phyloP scores from a whole-genome alignment of 2,797 vertebrate genomes.

The Pseudomugil tenellus region DNA sequence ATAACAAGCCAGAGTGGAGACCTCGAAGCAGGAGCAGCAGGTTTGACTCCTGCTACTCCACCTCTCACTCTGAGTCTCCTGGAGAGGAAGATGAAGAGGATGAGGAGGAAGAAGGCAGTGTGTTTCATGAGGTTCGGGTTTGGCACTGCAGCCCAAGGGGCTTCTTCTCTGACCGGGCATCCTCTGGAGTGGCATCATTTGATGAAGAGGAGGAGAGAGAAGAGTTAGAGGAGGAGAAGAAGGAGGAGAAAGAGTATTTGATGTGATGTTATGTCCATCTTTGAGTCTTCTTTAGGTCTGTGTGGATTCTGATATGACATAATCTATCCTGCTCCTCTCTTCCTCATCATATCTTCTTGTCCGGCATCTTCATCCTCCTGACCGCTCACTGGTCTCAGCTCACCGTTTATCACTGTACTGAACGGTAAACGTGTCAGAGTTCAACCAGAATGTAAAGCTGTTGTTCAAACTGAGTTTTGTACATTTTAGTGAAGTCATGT shows the following conservation, averaged over 20 bases:
- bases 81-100: constrained; percentile 85
- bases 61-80: constrained; percentile 90
- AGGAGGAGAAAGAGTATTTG: constrained; percentile 73
- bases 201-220: constrained; percentile 85
- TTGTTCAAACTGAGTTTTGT: constrained; percentile 78
- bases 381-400: constrained; percentile 47
- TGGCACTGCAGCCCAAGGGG: constrained; percentile 83
- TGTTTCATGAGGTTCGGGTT: constrained; percentile 78
- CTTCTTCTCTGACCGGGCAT: constrained; percentile 89
- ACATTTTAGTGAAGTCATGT: constrained; percentile 71
- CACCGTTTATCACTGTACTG: constrained; percentile 50
- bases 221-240: constrained; percentile 79
- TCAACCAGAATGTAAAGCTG: constrained; percentile 73
- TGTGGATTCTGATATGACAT: constrained; percentile 69
- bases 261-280: constrained; percentile 74
- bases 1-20: constrained; percentile 80
- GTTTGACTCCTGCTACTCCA: constrained; percentile 91
- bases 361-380: constrained; percentile 44
- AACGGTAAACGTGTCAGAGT: constrained; percentile 53
- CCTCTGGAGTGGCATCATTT: constrained; percentile 92
- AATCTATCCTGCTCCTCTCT: constrained; percentile 42
- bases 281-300: constrained; percentile 58
- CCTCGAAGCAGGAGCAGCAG: constrained; percentile 85
- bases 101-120: constrained; percentile 84
- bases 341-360: constrained; percentile 32